phyloP scores from a whole-genome alignment of 92 coral and sea anemone species.

The Epizoanthus scotinus region DNA sequence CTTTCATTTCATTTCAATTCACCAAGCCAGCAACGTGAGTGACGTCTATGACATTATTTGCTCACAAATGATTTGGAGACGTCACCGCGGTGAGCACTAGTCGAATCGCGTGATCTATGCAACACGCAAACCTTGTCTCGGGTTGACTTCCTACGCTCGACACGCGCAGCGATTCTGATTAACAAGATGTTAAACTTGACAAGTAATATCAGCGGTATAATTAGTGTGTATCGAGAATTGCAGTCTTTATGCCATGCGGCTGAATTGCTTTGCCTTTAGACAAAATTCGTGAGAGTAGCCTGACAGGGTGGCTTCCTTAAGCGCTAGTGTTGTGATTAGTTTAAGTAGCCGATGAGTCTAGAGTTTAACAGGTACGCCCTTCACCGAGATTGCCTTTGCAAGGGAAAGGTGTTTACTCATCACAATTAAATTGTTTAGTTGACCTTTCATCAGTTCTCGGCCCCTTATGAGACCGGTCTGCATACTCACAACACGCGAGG shows the following conservation, averaged over 20 bases:
- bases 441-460: conserved; percentile 26
- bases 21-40: conserved; percentile 2
- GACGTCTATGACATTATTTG: conserved; percentile 36
- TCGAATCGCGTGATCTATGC: conserved; percentile 18
- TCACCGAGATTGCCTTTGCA: conserved; percentile 31
- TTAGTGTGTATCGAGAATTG: background rate
- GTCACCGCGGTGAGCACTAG: background rate
- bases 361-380: conserved; percentile 36
- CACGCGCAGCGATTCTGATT: background rate
- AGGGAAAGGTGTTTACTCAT: conserved; percentile 31
- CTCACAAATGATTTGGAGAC: conserved; percentile 7
- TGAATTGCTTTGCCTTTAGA: background rate
- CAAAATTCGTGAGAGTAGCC: conserved; percentile 1
- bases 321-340: conserved; percentile 13
- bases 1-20: conserved; percentile 5
- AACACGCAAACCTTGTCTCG: conserved; percentile 19
- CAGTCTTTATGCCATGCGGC: background rate
- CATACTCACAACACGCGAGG: conserved; percentile 13
- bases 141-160: background rate
- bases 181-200: background rate
- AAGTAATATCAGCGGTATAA: background rate
- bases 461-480: background rate
- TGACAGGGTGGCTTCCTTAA: conserved; percentile 18
- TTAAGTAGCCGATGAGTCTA: conserved; percentile 41
- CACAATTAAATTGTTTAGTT: conserved; percentile 35